Percentiles rank a stretch among this genome's conserved stretches.
Conservation (phyloP, 2,888 invertebrate genomes). For the Cryptocheilus praepositus region DNA sequence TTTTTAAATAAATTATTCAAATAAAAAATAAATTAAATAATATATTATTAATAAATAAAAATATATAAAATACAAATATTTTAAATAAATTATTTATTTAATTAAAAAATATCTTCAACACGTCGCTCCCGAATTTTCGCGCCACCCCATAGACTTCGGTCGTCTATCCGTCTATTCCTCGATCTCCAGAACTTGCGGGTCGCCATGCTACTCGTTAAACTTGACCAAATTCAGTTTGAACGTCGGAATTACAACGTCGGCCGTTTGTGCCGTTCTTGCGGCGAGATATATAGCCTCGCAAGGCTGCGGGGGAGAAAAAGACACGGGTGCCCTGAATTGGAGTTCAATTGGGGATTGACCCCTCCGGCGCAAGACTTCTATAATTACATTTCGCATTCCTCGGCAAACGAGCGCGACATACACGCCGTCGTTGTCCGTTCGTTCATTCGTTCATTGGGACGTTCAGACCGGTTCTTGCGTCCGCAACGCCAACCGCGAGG, state of each 20-base stretch:
- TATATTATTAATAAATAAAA: too few relatives aligned
- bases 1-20: too few relatives aligned
- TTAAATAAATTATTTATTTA: too few relatives aligned
- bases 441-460: not conserved
- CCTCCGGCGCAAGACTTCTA: constrained; percentile 59
- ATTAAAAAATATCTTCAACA: too few relatives aligned
- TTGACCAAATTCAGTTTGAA: constrained; percentile 45
- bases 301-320: not conserved
- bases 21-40: too few relatives aligned
- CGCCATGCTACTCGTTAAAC: constrained; percentile 1
- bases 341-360: constrained; percentile 65
- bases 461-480: constrained; percentile 45
- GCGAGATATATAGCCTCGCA: not conserved
- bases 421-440: constrained; percentile 24
- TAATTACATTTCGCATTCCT: constrained; percentile 61
- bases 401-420: constrained; percentile 55
- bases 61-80: too few relatives aligned
- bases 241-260: constrained; percentile 1
- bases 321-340: constrained; percentile 49
- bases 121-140: too few relatives aligned
- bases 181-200: too few relatives aligned
- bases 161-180: not conserved
- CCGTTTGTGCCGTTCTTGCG: not conserved
- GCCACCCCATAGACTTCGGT: not conserved
- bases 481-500: too few relatives aligned